Conservation (phyloP, 2,113 vertebrate genomes). For the Ornithorhynchus anatinus region DNA sequence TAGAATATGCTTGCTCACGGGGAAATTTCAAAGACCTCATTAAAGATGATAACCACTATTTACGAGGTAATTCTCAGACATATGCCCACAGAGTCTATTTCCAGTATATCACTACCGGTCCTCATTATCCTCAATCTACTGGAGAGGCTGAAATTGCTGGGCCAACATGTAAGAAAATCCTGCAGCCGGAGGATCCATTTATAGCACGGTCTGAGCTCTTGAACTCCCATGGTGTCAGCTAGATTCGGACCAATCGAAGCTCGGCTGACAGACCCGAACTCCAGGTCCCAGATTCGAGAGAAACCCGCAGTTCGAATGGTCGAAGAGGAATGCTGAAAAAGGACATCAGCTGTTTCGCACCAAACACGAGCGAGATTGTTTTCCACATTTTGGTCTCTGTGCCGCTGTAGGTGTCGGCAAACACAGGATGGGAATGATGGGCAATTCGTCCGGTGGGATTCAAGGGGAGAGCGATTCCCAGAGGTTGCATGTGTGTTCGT, state of each 20-base stretch:
- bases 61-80: neutral
- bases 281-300: constrained; percentile 10
- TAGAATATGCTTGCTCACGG: neutral
- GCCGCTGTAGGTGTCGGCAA: neutral
- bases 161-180: neutral
- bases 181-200: neutral
- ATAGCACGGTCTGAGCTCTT: neutral
- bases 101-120: neutral
- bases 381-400: no score
- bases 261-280: neutral
- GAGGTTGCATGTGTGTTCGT: neutral
- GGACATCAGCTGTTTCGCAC: neutral
- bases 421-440: neutral
- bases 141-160: neutral
- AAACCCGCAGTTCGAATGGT: neutral
- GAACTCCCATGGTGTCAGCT: neutral
- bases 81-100: neutral
- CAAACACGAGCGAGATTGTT: neutral
- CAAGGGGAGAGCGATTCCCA: neutral
- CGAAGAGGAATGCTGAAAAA: neutral
- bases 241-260: constrained; percentile 10
- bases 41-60: neutral
- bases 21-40: neutral
- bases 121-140: constrained; percentile 10
- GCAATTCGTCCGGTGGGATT: neutral